Evolutionary conservation across 2,797 vertebrate genomes (phyloP), one percentile per base, ranked within the genome.

Genomic region (Leuciscus waleckii): DNA sequence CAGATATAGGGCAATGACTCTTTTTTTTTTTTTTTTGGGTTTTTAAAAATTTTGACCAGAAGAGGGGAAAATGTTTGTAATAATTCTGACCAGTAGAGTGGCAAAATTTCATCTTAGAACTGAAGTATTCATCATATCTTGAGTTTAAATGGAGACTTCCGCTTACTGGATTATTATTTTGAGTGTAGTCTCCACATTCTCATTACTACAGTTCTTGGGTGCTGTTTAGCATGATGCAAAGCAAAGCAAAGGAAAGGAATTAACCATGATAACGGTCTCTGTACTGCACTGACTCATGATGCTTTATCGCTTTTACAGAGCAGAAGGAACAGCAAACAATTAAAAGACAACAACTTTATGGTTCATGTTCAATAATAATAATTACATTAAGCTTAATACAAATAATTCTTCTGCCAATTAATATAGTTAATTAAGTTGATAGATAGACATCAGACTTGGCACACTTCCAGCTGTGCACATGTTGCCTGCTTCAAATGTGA

Each of bases 161-260:
- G 43, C 71, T 74, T 32, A 35, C 49, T 61, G 54, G 35, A 19
- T 26, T 78, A 61, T 78, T 61, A 61, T 43, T 78, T n/a, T 41
- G 74, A 61, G 16, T 78, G 37, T 76, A 39, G 35, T 61, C 54
- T 75, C 21, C 16, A 29, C n/a, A 32, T 73, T 49, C 43, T 76
- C 76, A 78, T 78, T 29, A 78, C 37, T 9, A 61, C 56, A 29
- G n/a, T 26, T 61, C 7, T 41, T 10, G 23, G 35, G 37, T 19
- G 37, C 56, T 61, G 14, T 41, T 78, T 78, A 78, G 75, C 37
- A 39, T 61, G 56, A 78, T 78, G 75, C 75, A 78, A 77, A 61
- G 51, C 74, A 77, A 77, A 77, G 75, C 54, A 58, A 41, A 23
- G 56, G 3, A 54, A 54, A 23, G 56, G 17, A n/a, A 56, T 76